phyloP scores from a whole-genome alignment of 1,140 invertebrate species.

The Proctacanthus coquilletti region DNA sequence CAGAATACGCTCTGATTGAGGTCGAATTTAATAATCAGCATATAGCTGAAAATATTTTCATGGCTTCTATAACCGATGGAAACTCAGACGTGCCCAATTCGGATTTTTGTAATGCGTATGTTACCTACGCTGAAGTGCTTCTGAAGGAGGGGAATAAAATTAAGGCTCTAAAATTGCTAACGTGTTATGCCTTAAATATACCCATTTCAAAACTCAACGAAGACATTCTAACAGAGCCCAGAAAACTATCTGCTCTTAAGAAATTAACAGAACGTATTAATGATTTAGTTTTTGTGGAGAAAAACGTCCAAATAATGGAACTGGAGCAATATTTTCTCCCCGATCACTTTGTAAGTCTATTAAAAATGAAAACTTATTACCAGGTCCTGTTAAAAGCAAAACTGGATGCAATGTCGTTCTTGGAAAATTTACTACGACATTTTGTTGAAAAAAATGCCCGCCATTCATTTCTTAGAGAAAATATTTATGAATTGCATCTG shows the following conservation, averaged over 20 bases:
- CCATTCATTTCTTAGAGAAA: constrained; percentile 25
- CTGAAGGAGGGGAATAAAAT: constrained; percentile 1
- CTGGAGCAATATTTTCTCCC: constrained; percentile 32
- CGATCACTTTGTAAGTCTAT: constrained; percentile 34
- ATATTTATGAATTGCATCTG: constrained; percentile 31
- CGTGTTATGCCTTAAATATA: constrained; percentile 2
- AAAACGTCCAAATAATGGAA: constrained; percentile 11
- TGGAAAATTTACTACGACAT: constrained; percentile 21
- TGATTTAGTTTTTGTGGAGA: constrained; percentile 6
- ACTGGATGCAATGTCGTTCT: constrained; percentile 16
- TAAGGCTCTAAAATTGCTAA: constrained; percentile 9
- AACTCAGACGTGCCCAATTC: constrained; percentile 13
- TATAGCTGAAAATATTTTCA: constrained; percentile 32
- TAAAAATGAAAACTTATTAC: constrained; percentile 38
- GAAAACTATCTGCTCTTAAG: constrained; percentile 7
- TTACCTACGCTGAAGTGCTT: constrained; percentile 17
- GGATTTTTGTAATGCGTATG: constrained; percentile 11
- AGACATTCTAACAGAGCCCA: background rate
- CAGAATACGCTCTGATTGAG: constrained; percentile 46
- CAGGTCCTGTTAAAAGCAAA: constrained; percentile 28
- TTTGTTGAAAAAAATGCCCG: constrained; percentile 10
- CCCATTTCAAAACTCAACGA: background rate
- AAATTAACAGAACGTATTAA: constrained; percentile 7
- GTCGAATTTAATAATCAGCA: constrained; percentile 33
- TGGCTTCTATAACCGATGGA: constrained; percentile 22